Conservation (phyloP, 2,888 invertebrate genomes). For the Spialia ferax region DNA sequence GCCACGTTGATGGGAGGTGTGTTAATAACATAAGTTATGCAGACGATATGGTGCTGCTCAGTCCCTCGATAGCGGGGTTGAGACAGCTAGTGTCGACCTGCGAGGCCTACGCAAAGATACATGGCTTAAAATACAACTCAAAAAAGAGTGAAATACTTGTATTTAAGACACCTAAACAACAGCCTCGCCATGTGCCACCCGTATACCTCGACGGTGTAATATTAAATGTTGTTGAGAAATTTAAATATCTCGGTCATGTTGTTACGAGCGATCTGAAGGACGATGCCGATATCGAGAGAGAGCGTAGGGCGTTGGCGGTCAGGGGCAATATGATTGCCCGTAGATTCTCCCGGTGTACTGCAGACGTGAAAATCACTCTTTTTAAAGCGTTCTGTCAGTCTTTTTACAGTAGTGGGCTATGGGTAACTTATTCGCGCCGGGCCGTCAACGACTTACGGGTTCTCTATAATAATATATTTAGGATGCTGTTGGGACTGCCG, state of each 20-base stretch:
- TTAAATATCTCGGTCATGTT: too few species aligned
- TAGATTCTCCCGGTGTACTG: too few species aligned
- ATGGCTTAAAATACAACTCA: background rate
- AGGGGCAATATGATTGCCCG: too few species aligned
- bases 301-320: too few species aligned
- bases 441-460: too few species aligned
- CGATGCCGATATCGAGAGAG: too few species aligned
- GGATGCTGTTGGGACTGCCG: background rate
- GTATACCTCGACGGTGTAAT: too few species aligned
- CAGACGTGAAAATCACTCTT: too few species aligned
- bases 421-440: background rate
- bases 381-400: background rate
- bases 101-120: background rate
- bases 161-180: too few species aligned
- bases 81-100: background rate
- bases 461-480: background rate
- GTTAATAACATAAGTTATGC: slow-evolving; percentile 1
- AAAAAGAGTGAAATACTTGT: slow-evolving; percentile 1
- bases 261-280: too few species aligned
- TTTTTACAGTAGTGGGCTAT: background rate
- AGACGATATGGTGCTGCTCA: background rate
- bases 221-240: too few species aligned
- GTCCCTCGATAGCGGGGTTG: background rate
- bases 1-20: background rate
- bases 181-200: too few species aligned